A percentile compares a stretch with the other conserved stretches of the same genome.
Conservation (phyloP, 2,888 invertebrate genomes). For the Pheosia gnoma region DNA sequence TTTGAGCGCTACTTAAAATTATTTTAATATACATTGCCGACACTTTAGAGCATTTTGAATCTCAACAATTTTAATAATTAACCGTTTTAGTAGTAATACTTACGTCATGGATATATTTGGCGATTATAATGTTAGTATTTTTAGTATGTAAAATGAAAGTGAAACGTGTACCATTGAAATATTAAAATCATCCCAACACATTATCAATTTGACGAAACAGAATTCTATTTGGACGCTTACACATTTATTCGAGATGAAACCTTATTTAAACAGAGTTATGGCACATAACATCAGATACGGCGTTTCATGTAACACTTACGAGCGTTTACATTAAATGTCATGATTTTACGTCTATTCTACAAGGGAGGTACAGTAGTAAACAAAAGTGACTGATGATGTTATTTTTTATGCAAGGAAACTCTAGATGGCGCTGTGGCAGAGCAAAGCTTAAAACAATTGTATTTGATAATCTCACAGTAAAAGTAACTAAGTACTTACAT, state of each 20-base stretch:
- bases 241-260: slow-evolving; percentile 40
- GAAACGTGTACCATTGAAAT: slow-evolving; percentile 4
- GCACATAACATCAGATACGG: slow-evolving; percentile 79
- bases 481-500: too few species aligned
- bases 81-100: background rate
- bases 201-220: slow-evolving; percentile 20
- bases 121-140: background rate
- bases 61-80: too few species aligned
- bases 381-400: slow-evolving; percentile 22
- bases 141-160: background rate
- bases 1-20: too few species aligned
- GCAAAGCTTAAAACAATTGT: too few species aligned
- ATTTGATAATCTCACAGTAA: too few species aligned
- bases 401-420: too few species aligned
- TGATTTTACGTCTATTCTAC: slow-evolving; percentile 57
- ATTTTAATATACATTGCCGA: too few species aligned
- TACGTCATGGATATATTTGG: background rate
- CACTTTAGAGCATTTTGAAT: too few species aligned
- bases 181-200: slow-evolving; percentile 24
- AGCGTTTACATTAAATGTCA: slow-evolving; percentile 57
- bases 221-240: slow-evolving; percentile 12
- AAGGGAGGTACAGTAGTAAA: slow-evolving; percentile 42
- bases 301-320: slow-evolving; percentile 39
- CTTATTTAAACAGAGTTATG: slow-evolving; percentile 64
- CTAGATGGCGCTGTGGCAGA: too few species aligned